Evolutionary conservation across 35 echinoderm and acorn worm genomes (phyloP), one percentile per base, ranked within the genome.

Genomic region (Ophiothrix spiculata): DNA sequence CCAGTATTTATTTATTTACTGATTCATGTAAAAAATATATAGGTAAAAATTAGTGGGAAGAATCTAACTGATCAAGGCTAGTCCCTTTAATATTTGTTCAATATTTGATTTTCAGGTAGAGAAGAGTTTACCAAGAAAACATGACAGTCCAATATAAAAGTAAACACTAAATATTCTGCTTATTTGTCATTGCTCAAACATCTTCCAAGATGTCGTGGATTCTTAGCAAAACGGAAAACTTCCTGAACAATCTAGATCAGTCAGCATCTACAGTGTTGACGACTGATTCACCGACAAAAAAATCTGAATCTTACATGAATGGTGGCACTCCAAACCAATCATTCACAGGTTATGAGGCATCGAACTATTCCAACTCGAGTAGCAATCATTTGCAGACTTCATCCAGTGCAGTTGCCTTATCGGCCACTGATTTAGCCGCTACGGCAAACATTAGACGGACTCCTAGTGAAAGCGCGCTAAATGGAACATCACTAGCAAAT

Each of bases 181-280:
- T n/a, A n/a, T n/a, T n/a, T n/a, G n/a, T n/a, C n/a, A n/a, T n/a
- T n/a, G n/a, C n/a, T n/a, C n/a, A 54, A 21, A 54, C 45, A 8
- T 8, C 8, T 54, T 54, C n/a, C 21, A 77, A 36, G 37, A 99
- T 99, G 96, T 79, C 96, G 31, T 99, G 96, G 96, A 39, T 99
- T 41, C 42, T 99, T 23, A 93, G 89, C 28, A 93, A 93, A 79
- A 92, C 96, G 3, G 96, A 99, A 79, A 81, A 75, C 64, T 88
- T 99, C 41, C 80, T 99, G 32, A 99, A 99, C 64, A 94, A 88
- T 23, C 39, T 99, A 78, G 96, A 99, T 45, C 96, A 99, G 75
- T 88, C 85, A 0, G 92, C 96, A 79, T 88, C 88, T 4, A 45
- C 90, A 23, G 96, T 83, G 13, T 56, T 99, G 2, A 85, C 42